A percentile compares a stretch with the other conserved stretches of the same genome.
Conservation (phyloP, 2,113 vertebrate species). For the Seriola rivoliana region DNA sequence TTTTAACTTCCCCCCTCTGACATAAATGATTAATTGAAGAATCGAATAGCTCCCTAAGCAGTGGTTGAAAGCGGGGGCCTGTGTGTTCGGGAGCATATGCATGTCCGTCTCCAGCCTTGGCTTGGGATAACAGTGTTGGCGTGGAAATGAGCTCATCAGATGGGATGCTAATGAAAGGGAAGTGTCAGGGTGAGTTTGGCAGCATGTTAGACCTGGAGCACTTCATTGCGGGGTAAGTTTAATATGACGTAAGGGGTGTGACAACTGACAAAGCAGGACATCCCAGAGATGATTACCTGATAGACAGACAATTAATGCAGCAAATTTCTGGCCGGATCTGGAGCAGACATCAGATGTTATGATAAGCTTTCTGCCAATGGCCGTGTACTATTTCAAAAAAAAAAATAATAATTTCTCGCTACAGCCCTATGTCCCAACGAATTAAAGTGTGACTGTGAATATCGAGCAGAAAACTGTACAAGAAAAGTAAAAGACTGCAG, state of each 20-base stretch:
- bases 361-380: neutral
- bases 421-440: neutral
- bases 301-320: slow-evolving; percentile 30
- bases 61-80: slow-evolving; percentile 46
- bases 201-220: slow-evolving; percentile 26
- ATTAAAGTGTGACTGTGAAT: slow-evolving; percentile 4
- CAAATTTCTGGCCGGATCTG: slow-evolving; percentile 12
- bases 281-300: slow-evolving; percentile 32
- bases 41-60: slow-evolving; percentile 60
- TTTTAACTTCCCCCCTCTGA: slow-evolving; percentile 44
- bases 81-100: slow-evolving; percentile 45
- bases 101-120: slow-evolving; percentile 65
- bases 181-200: slow-evolving; percentile 60
- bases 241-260: slow-evolving; percentile 40
- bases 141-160: slow-evolving; percentile 72
- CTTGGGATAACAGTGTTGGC: slow-evolving; percentile 60
- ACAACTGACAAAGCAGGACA: slow-evolving; percentile 50
- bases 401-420: neutral
- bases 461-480: neutral
- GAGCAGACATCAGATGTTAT: slow-evolving; percentile 17
- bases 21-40: slow-evolving; percentile 67
- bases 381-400: neutral
- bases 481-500: slow-evolving; percentile 16
- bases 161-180: slow-evolving; percentile 72
- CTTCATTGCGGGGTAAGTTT: slow-evolving; percentile 49